phyloP scores from a whole-genome alignment of 2,888 invertebrate species.

The Apeira syringaria region DNA sequence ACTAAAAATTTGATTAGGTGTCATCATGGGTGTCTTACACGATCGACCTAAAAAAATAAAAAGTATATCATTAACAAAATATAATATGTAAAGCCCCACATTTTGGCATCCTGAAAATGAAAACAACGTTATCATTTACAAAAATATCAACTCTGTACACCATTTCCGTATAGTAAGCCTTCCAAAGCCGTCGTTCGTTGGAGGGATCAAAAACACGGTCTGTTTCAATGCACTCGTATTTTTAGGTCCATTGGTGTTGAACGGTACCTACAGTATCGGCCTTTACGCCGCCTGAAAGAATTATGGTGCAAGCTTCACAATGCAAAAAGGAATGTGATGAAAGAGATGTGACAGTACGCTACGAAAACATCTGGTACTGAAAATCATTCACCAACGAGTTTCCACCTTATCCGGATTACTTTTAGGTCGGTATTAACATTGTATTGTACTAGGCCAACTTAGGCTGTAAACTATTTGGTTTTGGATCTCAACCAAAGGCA shows the following conservation, averaged over 20 bases:
- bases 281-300: conserved; percentile 22
- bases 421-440: neutral
- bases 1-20: too few relatives aligned
- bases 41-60: too few relatives aligned
- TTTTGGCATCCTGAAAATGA: too few relatives aligned
- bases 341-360: conserved; percentile 27
- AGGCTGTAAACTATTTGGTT: conserved; percentile 10
- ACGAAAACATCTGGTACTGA: conserved; percentile 11
- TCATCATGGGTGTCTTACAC: too few relatives aligned
- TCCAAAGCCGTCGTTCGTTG: neutral
- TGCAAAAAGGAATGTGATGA: conserved; percentile 33
- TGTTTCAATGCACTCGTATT: conserved; percentile 14
- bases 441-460: neutral
- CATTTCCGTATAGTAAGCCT: neutral
- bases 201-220: conserved; percentile 2
- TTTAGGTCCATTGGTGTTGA: conserved; percentile 19
- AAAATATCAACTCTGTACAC: neutral
- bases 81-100: too few relatives aligned
- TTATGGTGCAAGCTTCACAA: conserved; percentile 27
- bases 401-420: neutral
- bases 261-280: conserved; percentile 21
- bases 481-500: conserved; percentile 19
- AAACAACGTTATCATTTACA: too few relatives aligned
- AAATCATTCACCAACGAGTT: neutral
- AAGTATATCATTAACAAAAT: too few relatives aligned